A percentile compares a stretch with the other conserved stretches of the same genome.
Evolutionary conservation across 2,113 vertebrate species (phyloP).

Genomic region (Oryzias javanicus): DNA sequence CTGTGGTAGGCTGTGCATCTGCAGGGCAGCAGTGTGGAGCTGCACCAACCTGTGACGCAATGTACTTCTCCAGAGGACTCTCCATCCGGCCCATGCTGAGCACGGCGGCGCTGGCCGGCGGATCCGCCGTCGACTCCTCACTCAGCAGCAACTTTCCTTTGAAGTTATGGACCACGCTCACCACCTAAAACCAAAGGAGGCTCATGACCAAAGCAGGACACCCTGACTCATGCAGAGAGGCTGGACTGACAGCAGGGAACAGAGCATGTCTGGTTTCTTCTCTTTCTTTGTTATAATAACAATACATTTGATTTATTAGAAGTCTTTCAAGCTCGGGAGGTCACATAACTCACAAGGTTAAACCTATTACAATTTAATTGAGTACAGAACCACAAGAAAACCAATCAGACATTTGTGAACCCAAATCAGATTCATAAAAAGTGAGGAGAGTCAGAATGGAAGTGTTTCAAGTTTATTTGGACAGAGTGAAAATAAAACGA

Average conservation of each 20-base stretch:
- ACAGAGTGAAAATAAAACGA: too few relatives aligned
- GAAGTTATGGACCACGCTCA: conserved; percentile 98
- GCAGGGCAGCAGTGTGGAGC: not conserved
- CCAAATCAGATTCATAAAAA: too few relatives aligned
- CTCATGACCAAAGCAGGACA: not conserved
- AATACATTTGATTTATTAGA: too few relatives aligned
- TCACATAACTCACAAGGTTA: too few relatives aligned
- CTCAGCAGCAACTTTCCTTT: conserved; percentile 89
- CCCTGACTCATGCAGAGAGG: too few relatives aligned
- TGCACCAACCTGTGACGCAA: conserved; percentile 74
- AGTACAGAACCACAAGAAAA: too few relatives aligned
- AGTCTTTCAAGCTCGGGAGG: too few relatives aligned
- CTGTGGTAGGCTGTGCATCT: not conserved
- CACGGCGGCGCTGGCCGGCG: conserved; percentile 75
- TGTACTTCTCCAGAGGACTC: conserved; percentile 95
- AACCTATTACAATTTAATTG: too few relatives aligned
- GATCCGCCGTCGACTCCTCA: conserved; percentile 78
- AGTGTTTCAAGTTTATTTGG: too few relatives aligned
- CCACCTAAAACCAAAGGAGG: conserved; percentile 78
- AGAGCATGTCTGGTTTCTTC: not conserved
- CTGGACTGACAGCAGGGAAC: too few relatives aligned
- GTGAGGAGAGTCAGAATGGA: too few relatives aligned
- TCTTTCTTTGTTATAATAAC: not conserved
- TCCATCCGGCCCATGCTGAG: conserved; percentile 87
- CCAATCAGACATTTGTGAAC: too few relatives aligned